Percentiles rank a stretch among this genome's conserved stretches.
Conservation (phyloP, 2,797 vertebrate species). For the Agapornis canus region DNA sequence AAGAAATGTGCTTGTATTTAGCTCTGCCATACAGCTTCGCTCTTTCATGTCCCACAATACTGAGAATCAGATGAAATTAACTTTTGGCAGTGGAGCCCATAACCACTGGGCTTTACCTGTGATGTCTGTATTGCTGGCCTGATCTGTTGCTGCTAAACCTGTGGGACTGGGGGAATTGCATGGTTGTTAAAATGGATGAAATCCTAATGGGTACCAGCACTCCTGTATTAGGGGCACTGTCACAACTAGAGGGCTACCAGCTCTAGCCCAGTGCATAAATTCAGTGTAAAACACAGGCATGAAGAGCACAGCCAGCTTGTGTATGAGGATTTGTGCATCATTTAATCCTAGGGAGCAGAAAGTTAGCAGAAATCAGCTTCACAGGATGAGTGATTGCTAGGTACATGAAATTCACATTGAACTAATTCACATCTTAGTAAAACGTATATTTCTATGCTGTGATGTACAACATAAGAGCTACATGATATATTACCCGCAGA, state of each 20-base stretch:
- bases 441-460: not conserved
- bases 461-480: not conserved
- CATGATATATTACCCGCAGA: not conserved
- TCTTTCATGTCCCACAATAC: not conserved
- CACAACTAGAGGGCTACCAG: not conserved
- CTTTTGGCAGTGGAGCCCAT: accelerated
- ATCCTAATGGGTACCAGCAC: not conserved
- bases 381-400: not conserved
- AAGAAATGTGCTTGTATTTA: not conserved
- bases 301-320: not conserved
- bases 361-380: not conserved
- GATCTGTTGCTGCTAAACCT: not conserved
- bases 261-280: accelerated
- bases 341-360: not conserved
- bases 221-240: not conserved
- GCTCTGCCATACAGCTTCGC: not conserved
- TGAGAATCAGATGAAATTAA: not conserved
- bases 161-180: not conserved
- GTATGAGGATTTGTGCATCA: not conserved
- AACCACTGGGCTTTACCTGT: accelerated
- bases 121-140: not conserved
- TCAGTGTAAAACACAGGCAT: not conserved
- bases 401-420: not conserved
- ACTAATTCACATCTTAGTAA: not conserved
- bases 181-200: not conserved